Evolutionary conservation across 2,113 vertebrate species (phyloP).

Genomic region (Osmerus eperlanus): DNA sequence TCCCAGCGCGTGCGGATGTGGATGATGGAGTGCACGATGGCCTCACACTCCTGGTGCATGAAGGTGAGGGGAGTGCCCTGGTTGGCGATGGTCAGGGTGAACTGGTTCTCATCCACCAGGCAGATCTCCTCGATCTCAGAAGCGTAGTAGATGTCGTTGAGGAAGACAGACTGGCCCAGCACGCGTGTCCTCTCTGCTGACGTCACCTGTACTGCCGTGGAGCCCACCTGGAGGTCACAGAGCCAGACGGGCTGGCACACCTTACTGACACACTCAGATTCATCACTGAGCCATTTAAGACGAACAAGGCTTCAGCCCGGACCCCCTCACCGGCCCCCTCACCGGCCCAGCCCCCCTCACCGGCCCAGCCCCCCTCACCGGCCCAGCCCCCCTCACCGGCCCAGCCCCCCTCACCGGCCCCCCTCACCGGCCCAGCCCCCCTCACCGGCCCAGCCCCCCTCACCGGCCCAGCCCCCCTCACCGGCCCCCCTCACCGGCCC

Average conservation of each 20-base stretch:
- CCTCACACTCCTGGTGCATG: slow-evolving; percentile 91
- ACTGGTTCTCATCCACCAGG: slow-evolving; percentile 88
- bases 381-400: no score
- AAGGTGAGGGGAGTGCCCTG: slow-evolving; percentile 88
- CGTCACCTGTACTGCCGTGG: slow-evolving; percentile 86
- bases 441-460: no score
- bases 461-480: no score
- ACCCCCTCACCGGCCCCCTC: no score
- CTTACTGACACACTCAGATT: background rate
- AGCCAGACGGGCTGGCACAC: no score
- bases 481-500: no score
- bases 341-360: no score
- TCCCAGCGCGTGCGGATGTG: slow-evolving; percentile 91
- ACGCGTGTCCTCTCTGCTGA: slow-evolving; percentile 85
- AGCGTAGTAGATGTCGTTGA: slow-evolving; percentile 89
- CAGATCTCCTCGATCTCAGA: slow-evolving; percentile 91
- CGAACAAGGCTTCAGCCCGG: background rate
- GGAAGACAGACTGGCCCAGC: slow-evolving; percentile 84
- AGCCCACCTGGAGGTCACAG: slow-evolving; percentile 75
- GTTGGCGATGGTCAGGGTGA: slow-evolving; percentile 88
- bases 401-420: no score
- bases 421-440: no score
- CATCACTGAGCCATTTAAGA: background rate
- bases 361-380: no score
- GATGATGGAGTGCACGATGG: slow-evolving; percentile 88